Evolutionary conservation across 37 sponge, comb jelly and placozoan species (phyloP).

Genomic region (Chondrosia reniformis): DNA sequence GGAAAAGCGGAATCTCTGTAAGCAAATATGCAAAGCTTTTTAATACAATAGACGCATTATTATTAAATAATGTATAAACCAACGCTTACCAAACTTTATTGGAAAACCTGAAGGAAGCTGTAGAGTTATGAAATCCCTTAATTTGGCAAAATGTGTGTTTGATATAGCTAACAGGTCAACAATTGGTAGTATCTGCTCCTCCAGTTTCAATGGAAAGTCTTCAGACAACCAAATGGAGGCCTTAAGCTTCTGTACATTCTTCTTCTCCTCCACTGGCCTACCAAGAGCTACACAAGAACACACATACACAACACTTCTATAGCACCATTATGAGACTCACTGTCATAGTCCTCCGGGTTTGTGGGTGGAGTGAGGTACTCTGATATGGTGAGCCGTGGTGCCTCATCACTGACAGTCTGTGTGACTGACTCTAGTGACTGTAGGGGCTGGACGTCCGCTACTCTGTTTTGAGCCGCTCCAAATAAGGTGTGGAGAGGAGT

Average conservation of each 20-base stretch:
- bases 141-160: slow-evolving; percentile 88
- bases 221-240: slow-evolving; percentile 91
- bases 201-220: slow-evolving; percentile 81
- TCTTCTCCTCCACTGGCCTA: slow-evolving; percentile 48
- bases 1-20: slow-evolving; percentile 95
- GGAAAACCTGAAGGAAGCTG: slow-evolving; percentile 98
- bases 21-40: too few relatives aligned
- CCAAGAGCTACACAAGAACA: slow-evolving; percentile 55
- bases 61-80: neutral
- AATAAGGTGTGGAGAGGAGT: slow-evolving; percentile 36
- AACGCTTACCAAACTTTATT: slow-evolving; percentile 79
- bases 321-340: slow-evolving; percentile 21
- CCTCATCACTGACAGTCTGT: neutral
- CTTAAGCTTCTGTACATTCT: slow-evolving; percentile 81
- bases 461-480: slow-evolving; percentile 39
- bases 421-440: neutral
- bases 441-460: neutral
- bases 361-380: slow-evolving; percentile 65
- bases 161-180: slow-evolving; percentile 82
- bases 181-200: slow-evolving; percentile 89
- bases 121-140: slow-evolving; percentile 92
- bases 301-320: neutral
- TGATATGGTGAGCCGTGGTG: slow-evolving; percentile 31
- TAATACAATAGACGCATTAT: too few relatives aligned
- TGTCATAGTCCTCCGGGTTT: slow-evolving; percentile 53